A percentile compares a stretch with the other conserved stretches of the same genome.
These are phyloP conservation scores for Pseudomyrmex cubaensis DNA, from an alignment of 1,140 invertebrate genomes.

Conservation along the genomic window DNA sequence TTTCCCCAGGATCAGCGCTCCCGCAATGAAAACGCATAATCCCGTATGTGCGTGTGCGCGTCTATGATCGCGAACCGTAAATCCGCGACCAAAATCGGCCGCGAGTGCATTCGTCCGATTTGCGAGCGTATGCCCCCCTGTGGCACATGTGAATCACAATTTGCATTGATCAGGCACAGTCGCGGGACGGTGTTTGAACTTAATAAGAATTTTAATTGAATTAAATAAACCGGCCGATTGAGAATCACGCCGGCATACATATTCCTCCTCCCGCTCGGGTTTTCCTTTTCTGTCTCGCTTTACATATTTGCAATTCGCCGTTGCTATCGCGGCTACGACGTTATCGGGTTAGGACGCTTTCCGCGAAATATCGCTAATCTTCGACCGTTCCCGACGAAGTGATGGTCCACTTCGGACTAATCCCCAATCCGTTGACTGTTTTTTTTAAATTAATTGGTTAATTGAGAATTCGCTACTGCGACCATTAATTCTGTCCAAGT, in stretches of 20 bases:
- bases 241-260: slow-evolving; percentile 38
- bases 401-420: slow-evolving; percentile 38
- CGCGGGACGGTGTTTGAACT: slow-evolving; percentile 54
- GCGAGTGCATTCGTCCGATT: slow-evolving; percentile 17
- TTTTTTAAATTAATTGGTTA: slow-evolving; percentile 56
- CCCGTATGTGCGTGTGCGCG: slow-evolving; percentile 22
- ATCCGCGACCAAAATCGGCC: slow-evolving; percentile 40
- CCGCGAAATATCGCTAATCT: slow-evolving; percentile 55
- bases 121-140: neutral
- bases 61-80: slow-evolving; percentile 49
- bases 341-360: slow-evolving; percentile 51
- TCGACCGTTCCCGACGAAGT: slow-evolving; percentile 10
- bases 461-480: slow-evolving; percentile 31
- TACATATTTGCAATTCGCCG: slow-evolving; percentile 47
- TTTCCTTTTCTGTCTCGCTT: neutral
- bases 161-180: slow-evolving; percentile 37
- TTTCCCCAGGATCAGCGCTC: slow-evolving; percentile 40
- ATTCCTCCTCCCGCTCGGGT: neutral
- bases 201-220: slow-evolving; percentile 71
- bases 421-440: slow-evolving; percentile 27
- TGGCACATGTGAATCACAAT: slow-evolving; percentile 15
- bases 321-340: slow-evolving; percentile 26
- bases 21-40: slow-evolving; percentile 56
- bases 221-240: slow-evolving; percentile 62
- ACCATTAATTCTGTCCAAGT: neutral